phyloP scores from a whole-genome alignment of 64 coral and sea anemone species.

The Pocillopora damicornis region DNA sequence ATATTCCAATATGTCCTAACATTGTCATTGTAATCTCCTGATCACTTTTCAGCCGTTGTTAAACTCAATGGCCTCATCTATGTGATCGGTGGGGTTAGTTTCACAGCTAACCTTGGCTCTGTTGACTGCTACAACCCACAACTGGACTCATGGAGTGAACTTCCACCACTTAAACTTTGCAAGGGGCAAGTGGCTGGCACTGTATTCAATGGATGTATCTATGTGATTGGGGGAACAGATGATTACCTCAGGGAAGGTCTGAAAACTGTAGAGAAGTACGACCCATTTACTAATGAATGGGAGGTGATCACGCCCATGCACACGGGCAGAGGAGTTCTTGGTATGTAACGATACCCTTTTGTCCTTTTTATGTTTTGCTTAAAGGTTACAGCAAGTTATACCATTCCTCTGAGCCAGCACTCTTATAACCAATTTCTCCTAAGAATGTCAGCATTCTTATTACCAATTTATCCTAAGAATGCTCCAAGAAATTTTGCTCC shows the following conservation, averaged over 20 bases:
- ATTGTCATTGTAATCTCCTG: neutral
- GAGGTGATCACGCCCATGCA: conserved; percentile 41
- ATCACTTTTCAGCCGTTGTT: conserved; percentile 43
- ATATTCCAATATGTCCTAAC: neutral
- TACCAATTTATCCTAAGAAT: no score
- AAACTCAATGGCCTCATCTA: conserved; percentile 45
- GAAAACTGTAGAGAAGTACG: conserved; percentile 57
- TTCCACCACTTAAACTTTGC: conserved; percentile 35
- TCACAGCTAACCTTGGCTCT: conserved; percentile 20
- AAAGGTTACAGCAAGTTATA: neutral
- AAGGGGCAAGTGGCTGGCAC: conserved; percentile 57
- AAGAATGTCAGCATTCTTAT: no score
- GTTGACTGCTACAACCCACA: conserved; percentile 56
- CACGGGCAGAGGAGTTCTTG: conserved; percentile 44
- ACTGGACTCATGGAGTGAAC: conserved; percentile 46
- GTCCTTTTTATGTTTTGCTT: neutral
- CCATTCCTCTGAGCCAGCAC: no score
- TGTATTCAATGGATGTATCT: conserved; percentile 54
- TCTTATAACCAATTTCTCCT: no score
- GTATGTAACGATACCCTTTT: conserved; percentile 5
- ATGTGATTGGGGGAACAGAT: conserved; percentile 49
- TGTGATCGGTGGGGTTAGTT: conserved; percentile 60
- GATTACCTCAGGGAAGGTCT: conserved; percentile 45
- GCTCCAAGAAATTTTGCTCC: no score
- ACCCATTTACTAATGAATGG: conserved; percentile 42